These are phyloP conservation scores for Cyphomyrmex costatus DNA, from an alignment of 1,140 invertebrate species.

Conservation along the genomic window DNA sequence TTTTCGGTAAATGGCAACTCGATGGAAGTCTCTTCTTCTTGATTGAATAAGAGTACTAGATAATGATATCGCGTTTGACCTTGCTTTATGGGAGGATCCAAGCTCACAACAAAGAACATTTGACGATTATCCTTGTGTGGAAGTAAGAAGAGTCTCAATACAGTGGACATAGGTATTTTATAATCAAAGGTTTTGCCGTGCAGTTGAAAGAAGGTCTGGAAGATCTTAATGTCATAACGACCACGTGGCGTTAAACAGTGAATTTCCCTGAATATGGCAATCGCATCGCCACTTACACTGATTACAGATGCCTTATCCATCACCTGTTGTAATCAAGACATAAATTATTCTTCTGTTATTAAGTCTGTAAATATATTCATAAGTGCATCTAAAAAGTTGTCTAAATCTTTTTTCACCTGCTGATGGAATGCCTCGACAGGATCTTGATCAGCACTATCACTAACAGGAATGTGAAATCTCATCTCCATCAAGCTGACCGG, in stretches of 20 bases:
- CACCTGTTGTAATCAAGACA: conserved; percentile 86
- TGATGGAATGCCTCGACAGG: conserved; percentile 98
- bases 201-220: conserved; percentile 98
- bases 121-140: conserved; percentile 99
- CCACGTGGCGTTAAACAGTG: conserved; percentile 99
- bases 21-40: conserved; percentile 97
- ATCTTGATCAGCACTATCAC: conserved; percentile 94
- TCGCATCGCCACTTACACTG: conserved; percentile 98
- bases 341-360: not conserved
- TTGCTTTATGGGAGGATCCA: conserved; percentile 99
- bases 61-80: conserved; percentile 99
- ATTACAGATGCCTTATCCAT: conserved; percentile 99
- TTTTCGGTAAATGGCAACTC: conserved; percentile 97
- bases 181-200: conserved; percentile 99
- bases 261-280: conserved; percentile 98
- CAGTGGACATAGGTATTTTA: conserved; percentile 99
- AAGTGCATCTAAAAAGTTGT: not conserved
- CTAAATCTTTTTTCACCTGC: conserved; percentile 84
- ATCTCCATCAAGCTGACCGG: conserved; percentile 98
- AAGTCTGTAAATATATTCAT: not conserved
- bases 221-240: conserved; percentile 99
- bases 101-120: conserved; percentile 99
- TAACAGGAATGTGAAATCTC: conserved; percentile 98
- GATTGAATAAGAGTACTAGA: conserved; percentile 97
- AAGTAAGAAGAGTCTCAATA: conserved; percentile 96